phyloP scores from a whole-genome alignment of 2,113 vertebrate species.

The Loxodonta africana region DNA sequence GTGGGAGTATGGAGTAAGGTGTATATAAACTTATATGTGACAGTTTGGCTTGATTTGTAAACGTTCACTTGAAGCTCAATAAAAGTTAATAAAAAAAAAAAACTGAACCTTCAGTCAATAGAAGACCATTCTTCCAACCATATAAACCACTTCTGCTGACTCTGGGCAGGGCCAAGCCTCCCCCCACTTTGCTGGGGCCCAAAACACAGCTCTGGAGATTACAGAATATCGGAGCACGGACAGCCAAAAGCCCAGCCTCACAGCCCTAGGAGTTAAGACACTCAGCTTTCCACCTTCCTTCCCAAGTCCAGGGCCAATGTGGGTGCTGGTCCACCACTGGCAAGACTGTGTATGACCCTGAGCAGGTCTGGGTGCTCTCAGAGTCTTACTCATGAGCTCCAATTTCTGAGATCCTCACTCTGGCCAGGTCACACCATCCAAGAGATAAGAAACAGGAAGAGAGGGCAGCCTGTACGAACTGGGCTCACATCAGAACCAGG shows the following conservation, averaged over 20 bases:
- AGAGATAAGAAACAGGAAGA: neutral
- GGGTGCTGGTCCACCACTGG: neutral
- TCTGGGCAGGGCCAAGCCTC: neutral
- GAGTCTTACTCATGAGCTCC: neutral
- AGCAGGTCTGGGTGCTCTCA: neutral
- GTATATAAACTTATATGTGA: too few species aligned
- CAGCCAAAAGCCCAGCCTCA: neutral
- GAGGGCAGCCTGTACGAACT: neutral
- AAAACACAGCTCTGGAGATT: neutral
- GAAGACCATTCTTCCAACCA: neutral
- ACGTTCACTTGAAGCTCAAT: too few species aligned
- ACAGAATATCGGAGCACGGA: neutral
- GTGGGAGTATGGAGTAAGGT: too few species aligned
- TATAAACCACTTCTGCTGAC: neutral
- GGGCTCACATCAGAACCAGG: too few species aligned
- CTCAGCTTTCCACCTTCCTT: neutral
- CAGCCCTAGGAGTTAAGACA: neutral
- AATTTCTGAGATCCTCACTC: neutral
- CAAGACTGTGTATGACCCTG: accelerated
- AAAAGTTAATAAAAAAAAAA: too few species aligned
- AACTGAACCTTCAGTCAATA: too few species aligned
- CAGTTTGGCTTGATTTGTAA: too few species aligned
- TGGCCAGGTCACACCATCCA: neutral
- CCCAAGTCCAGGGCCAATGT: neutral
- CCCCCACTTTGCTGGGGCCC: neutral